Evolutionary conservation across 2,888 invertebrate genomes (phyloP), one percentile per base, ranked within the genome.

Genomic region (Yponomeuta plumbellus): DNA sequence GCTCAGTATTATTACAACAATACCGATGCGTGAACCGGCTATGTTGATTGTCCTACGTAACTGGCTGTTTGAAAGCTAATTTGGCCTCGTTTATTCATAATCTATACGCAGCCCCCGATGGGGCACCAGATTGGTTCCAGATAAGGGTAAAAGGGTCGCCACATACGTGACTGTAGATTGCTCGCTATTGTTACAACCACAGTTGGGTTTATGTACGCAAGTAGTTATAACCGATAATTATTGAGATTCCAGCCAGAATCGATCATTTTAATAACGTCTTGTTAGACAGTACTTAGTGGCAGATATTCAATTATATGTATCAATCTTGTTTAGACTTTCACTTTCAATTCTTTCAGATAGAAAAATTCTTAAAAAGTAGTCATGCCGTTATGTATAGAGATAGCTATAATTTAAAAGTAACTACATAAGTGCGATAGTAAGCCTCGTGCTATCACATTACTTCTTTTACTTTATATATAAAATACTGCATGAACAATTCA

Each of bases 31-130:
- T 52, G 44, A 17, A 52, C 44, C 1, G 44, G 17, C 21, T 22
- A 59, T 59, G 21, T 59, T 59, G 59, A 59, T 59, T 59, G 59
- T 59, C 11, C n/a, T 5, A 20, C 59, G 5, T 23, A 22, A 59
- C 59, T 20, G 59, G 59, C 59, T 22, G 59, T 59, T 59, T 23
- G 59, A 21, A 11, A 59, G 59, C 59, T 22, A 59, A 59, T 59
- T 59, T 59, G 59, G 23, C 22, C 22, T 59, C 23, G 59, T 17
- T 4, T 52, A 23, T 26, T 23, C 61, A 61, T 61, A 26, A 61
- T 61, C 61, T 61, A 61, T 26, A 61, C 61, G 23, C 22, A 21
- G 22, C 8, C 23, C 59, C 59, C 17, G n/a, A 56, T 21, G 61
- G 11, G 61, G 13, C 6, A n/a, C 34, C 61, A 11, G 11, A 26